Base-by-base conservation (phyloP, 2,797 vertebrate species). In the Peromyscus aztecus region DNA sequence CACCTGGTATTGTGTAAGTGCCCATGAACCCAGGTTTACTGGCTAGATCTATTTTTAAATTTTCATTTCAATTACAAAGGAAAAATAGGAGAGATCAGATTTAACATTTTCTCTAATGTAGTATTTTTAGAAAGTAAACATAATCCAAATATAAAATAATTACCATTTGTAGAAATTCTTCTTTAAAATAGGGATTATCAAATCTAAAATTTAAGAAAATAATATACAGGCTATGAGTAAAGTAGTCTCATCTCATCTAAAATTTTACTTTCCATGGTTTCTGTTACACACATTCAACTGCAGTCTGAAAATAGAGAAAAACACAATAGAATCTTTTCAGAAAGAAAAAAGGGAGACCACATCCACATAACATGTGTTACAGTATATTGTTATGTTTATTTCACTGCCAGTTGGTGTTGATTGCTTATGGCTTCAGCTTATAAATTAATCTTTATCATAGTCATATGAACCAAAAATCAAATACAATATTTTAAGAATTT, bases 1-100 rank as follows among this genome's bases (percentile, higher is more conserved):
- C 91, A 97, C 88, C 80, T 92, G 91, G 63, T 95, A 89, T 77
- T 73, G 71, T 61, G 52, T 7, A 61, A 91, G 77, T 89, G 90
- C 73, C 85, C 63, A 49, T 49, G 23, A 94, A 80, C 37, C 67
- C 59, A 92, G 81, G 59, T 96, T 97, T 92, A 91, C 67, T 89
- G 52, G 78, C 19, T 43, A 95, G 43, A 83, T 96, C 65, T 97
- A 85, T 94, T 97, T 97, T 97, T 92, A 88, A 14, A 37, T 67
- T 90, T 91, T 67, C 57, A 6, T 94, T 71, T 95, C 40, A 84
- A 24, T 81, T 84, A 80, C 82, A 65, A 95, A 94, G n/a, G 31
- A 46, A 17, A 59, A 92, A 89, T 71, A 40, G 27, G 21, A 49
- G 78, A 71, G 57, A 92, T 92, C 57, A 91, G 13, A 89, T 40